phyloP scores from a whole-genome alignment of 2,113 vertebrate genomes.

The Indri indri region DNA sequence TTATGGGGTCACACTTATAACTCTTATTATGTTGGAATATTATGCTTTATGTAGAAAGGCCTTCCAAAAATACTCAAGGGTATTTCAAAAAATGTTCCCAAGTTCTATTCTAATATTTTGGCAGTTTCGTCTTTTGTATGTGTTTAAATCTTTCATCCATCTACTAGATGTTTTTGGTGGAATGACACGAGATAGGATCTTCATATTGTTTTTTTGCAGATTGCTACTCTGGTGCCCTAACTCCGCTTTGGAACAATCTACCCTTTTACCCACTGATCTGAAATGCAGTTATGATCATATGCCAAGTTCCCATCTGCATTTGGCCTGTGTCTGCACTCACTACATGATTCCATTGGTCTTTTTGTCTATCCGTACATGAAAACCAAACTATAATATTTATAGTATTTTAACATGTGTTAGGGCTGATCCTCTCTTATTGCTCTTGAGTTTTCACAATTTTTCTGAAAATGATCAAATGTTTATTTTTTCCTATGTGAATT shows the following conservation, averaged over 20 bases:
- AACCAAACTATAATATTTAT: not conserved
- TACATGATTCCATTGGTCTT: not conserved
- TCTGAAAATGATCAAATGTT: slow-evolving; percentile 11
- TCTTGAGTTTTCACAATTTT: not conserved
- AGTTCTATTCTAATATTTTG: not conserved
- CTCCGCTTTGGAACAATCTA: not conserved
- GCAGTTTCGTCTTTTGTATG: not conserved
- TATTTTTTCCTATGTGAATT: not conserved
- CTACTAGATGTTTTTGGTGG: not conserved
- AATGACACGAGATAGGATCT: not conserved
- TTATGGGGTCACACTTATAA: not conserved
- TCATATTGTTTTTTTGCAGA: not conserved
- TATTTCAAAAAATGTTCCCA: not conserved
- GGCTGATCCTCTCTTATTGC: not conserved
- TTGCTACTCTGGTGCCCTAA: not conserved
- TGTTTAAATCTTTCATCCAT: not conserved
- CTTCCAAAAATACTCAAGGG: not conserved
- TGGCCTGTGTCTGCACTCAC: not conserved
- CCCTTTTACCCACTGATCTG: not conserved
- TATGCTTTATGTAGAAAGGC: not conserved
- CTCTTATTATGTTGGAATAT: not conserved
- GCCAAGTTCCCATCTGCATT: not conserved
- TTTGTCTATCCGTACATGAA: not conserved
- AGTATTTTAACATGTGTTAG: not conserved
- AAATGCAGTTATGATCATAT: not conserved